These are phyloP conservation scores for Eledona agricola DNA, from an alignment of 2,888 invertebrate species.

Conservation along the genomic window DNA sequence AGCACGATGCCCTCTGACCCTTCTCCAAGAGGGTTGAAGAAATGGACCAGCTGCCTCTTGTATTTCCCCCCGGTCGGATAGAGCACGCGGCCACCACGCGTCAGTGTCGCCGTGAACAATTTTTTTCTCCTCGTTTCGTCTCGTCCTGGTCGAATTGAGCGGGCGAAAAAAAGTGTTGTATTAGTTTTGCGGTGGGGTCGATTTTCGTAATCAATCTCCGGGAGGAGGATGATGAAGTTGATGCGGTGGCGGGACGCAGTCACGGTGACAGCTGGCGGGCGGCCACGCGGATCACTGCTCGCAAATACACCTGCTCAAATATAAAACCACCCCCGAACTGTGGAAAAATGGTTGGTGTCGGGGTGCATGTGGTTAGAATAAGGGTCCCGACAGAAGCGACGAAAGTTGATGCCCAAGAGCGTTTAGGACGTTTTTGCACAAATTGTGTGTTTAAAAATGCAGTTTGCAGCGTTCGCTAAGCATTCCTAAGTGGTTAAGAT, in stretches of 20 bases:
- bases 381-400: no score
- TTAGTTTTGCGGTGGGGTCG: slow-evolving; percentile 34
- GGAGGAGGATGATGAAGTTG: slow-evolving; percentile 40
- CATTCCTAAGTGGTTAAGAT: no score
- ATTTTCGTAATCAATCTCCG: slow-evolving; percentile 37
- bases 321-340: slow-evolving; percentile 43
- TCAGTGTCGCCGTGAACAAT: slow-evolving; percentile 25
- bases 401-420: no score
- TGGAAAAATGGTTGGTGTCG: no score
- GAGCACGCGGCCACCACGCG: slow-evolving; percentile 50
- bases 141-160: no score
- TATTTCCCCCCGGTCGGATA: slow-evolving; percentile 25
- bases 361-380: no score
- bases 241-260: slow-evolving; percentile 42
- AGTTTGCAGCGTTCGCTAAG: no score
- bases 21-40: slow-evolving; percentile 40
- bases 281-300: slow-evolving; percentile 57
- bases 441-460: no score
- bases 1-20: slow-evolving; percentile 48
- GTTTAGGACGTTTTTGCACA: no score
- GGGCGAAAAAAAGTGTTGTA: slow-evolving; percentile 29
- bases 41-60: slow-evolving; percentile 47
- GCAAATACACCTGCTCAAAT: slow-evolving; percentile 62
- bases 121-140: no score
- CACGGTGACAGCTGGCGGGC: slow-evolving; percentile 59